Evolutionary conservation across 1,140 invertebrate species (phyloP).

Genomic region (Bombus waltoni): DNA sequence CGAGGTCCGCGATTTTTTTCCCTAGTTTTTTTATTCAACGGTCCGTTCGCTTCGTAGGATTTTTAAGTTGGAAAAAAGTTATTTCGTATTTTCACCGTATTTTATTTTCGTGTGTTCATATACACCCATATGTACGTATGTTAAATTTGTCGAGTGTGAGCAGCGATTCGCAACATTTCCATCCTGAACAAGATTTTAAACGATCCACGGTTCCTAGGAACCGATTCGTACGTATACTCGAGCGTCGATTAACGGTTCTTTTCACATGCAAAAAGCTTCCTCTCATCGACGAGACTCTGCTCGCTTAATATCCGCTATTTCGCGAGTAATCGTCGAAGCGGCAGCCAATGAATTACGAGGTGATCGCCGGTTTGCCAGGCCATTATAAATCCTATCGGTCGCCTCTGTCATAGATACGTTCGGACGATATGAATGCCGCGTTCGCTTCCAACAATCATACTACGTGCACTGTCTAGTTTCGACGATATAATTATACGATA

Average conservation of each 20-base stretch:
- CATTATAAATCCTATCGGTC: constrained; percentile 38
- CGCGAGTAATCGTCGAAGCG: constrained; percentile 1
- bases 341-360: constrained; percentile 22
- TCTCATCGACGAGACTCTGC: neutral
- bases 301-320: constrained; percentile 34
- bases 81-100: neutral
- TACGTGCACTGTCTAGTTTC: neutral
- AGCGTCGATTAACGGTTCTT: constrained; percentile 3
- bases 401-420: constrained; percentile 1
- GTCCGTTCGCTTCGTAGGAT: neutral
- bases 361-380: constrained; percentile 21
- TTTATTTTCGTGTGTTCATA: neutral
- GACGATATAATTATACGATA: constrained; percentile 58
- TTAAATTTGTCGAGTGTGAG: neutral
- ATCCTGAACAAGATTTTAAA: neutral
- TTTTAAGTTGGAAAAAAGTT: neutral
- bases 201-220: neutral
- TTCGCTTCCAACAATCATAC: neutral
- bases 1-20: neutral
- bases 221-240: neutral
- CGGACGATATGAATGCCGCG: neutral
- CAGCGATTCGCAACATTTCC: neutral
- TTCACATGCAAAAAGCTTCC: constrained; percentile 17
- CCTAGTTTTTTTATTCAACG: neutral
- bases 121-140: too few relatives aligned